Percentiles rank a stretch among this genome's conserved stretches.
These are phyloP conservation scores for Phyllostomus hastatus DNA, from an alignment of 2,113 vertebrate species.

Conservation along the genomic window DNA sequence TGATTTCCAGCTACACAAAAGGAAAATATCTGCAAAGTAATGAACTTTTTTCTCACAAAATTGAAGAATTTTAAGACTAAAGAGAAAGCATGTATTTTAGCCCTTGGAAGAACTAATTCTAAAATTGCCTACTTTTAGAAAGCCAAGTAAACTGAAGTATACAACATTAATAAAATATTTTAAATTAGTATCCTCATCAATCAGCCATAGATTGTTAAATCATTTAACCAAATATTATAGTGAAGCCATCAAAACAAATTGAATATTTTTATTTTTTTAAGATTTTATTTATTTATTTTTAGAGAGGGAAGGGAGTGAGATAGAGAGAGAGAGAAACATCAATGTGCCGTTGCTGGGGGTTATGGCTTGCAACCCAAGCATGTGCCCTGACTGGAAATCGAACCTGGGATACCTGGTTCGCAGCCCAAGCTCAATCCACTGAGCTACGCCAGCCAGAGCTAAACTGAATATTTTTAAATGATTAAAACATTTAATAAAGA, in stretches of 20 bases:
- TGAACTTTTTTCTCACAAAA: not conserved
- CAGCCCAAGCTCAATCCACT: too few species aligned
- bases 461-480: not conserved
- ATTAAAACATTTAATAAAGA: not conserved
- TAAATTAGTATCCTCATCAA: not conserved
- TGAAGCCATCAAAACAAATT: not conserved
- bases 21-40: not conserved
- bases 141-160: not conserved
- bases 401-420: too few species aligned
- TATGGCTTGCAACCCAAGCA: too few species aligned
- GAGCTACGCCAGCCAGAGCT: too few species aligned
- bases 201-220: not conserved
- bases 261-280: not conserved
- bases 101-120: not conserved
- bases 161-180: not conserved
- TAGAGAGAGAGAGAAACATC: too few species aligned
- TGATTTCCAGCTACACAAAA: not conserved
- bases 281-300: too few species aligned
- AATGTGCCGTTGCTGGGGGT: too few species aligned
- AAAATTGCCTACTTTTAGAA: not conserved
- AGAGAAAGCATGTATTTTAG: not conserved
- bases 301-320: too few species aligned
- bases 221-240: not conserved
- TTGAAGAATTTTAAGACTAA: slow-evolving; percentile 5
- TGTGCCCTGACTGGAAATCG: too few species aligned